These are phyloP conservation scores for Erinaceus europaeus DNA, from an alignment of 2,113 vertebrate species.

Conservation along the genomic window DNA sequence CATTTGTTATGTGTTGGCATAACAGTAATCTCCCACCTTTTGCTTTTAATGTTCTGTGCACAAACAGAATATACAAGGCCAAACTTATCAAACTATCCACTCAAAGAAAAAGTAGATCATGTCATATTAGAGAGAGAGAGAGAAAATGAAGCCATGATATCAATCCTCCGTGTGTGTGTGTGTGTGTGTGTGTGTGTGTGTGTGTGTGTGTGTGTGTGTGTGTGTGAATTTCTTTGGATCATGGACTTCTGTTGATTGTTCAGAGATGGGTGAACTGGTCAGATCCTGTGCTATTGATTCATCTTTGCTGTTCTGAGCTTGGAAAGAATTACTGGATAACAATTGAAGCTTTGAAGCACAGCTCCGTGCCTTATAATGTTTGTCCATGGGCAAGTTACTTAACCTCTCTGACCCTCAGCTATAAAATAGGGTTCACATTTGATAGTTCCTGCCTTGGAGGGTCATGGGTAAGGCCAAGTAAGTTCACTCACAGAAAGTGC, in stretches of 20 bases:
- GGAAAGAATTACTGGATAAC: not conserved
- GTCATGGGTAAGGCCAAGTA: not conserved
- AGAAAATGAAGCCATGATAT: not conserved
- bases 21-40: not conserved
- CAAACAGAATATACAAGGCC: not conserved
- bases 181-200: too few species aligned
- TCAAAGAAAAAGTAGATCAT: not conserved
- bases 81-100: not conserved
- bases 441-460: not conserved
- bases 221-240: not conserved
- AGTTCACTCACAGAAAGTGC: not conserved
- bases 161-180: too few species aligned
- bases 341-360: not conserved
- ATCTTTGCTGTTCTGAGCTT: not conserved
- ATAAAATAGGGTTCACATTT: not conserved
- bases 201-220: too few species aligned
- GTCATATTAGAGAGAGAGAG: not conserved
- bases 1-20: conserved; percentile 62
- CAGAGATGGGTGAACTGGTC: not conserved
- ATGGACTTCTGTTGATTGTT: not conserved
- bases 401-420: not conserved
- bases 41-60: conserved; percentile 40
- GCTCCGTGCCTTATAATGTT: not conserved
- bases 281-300: not conserved
- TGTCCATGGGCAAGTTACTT: not conserved